Evolutionary conservation across 2,888 invertebrate species (phyloP), one percentile per base, ranked within the genome.

Genomic region (Phlogophora meticulosa): DNA sequence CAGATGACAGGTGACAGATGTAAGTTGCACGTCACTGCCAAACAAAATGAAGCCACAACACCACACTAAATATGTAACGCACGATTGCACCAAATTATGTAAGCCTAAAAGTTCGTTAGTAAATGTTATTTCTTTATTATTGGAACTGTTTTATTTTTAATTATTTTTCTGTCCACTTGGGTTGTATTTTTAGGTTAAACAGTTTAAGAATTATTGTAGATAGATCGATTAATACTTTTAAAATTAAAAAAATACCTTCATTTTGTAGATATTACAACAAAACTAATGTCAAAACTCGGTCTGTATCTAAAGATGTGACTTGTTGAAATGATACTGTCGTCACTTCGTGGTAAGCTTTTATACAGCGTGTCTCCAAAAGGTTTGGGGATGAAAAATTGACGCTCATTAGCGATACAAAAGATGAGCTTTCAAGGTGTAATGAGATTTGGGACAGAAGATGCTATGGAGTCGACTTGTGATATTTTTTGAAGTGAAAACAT

Each of bases 341-440:
- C 48, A 71, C 64, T 66, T 64, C 80, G 78, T 46, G 24, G 55
- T 20, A 58, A 83, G 80, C 90, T 94, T 94, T 89, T 94, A 94
- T 94, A 94, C 87, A 65, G 55, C n/a, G 32, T 46, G 38, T 57
- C 36, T 65, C 69, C 28, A 42, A 68, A 66, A 70, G 77, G 78
- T 90, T 87, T 90, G 93, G 94, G 94, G 92, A 76, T 94, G 93
- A 94, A 90, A 91, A 88, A 95, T 94, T 78, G 81, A 52, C 46
- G 28, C 82, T 90, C 92, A 92, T 94, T 93, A 93, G 76, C 49
- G 45, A 82, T 76, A 93, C 87, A 93, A 92, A 87, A 89, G 90
- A 90, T 72, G 86, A 90, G 87, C 89, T 90, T 89, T 92, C 93
- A 94, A 94, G 93, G 93, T 88, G 85, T 82, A 64, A 60, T 76